A percentile compares a stretch with the other conserved stretches of the same genome.
These are phyloP conservation scores for Gallinago solitaria DNA, from an alignment of 2,797 vertebrate genomes.

Conservation along the genomic window DNA sequence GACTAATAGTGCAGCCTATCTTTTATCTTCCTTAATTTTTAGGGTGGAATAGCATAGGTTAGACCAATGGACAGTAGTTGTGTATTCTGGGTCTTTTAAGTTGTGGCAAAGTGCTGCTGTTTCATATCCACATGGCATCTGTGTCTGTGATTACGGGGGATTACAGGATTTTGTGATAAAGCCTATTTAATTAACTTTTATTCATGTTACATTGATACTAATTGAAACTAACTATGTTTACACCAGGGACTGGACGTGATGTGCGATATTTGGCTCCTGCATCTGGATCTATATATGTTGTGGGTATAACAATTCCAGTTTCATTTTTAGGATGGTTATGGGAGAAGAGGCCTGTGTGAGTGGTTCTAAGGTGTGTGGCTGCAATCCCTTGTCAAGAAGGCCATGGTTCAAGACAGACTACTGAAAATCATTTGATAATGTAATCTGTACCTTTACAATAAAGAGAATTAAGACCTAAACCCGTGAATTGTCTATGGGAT, in stretches of 20 bases:
- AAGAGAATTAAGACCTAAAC: background rate
- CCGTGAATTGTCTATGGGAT: background rate
- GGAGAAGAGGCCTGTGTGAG: background rate
- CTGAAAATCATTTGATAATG: background rate
- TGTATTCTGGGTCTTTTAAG: background rate
- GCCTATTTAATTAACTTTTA: background rate
- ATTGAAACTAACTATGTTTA: background rate
- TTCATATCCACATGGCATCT: background rate
- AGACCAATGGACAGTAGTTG: accelerated
- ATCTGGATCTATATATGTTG: background rate
- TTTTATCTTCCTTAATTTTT: background rate
- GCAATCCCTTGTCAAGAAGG: background rate
- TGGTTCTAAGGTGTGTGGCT: background rate
- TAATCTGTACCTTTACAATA: background rate
- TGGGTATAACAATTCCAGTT: background rate
- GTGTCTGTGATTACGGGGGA: background rate
- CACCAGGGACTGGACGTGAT: background rate
- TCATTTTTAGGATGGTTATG: background rate
- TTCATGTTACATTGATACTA: background rate
- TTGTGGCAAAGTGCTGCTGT: accelerated
- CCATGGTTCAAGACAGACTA: background rate
- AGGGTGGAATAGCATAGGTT: background rate
- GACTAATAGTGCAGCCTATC: background rate
- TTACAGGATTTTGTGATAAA: background rate
- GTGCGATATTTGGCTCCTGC: background rate